phyloP scores from a whole-genome alignment of 2,797 vertebrate species.

The Menidia menidia region DNA sequence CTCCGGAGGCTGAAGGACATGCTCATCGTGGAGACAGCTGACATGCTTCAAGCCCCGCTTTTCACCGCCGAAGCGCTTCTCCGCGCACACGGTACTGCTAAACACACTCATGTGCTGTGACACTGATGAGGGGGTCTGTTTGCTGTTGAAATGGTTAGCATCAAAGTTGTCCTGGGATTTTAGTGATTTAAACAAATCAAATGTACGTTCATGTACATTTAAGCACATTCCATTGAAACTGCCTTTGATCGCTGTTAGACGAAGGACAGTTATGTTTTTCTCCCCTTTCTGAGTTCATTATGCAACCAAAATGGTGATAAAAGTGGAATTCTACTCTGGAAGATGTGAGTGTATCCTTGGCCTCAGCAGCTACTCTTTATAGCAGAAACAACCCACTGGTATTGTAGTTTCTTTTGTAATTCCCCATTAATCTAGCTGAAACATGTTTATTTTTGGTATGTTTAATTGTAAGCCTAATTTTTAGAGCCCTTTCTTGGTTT shows the following conservation, averaged over 20 bases:
- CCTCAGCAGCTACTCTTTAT: neutral
- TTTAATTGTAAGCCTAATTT: neutral
- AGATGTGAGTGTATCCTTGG: neutral
- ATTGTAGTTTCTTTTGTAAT: neutral
- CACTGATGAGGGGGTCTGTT: constrained; percentile 1
- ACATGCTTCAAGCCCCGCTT: constrained; percentile 98
- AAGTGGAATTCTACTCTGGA: neutral
- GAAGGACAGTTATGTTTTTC: neutral
- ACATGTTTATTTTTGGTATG: neutral
- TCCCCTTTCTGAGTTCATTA: neutral
- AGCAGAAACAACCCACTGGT: neutral
- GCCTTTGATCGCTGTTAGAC: neutral
- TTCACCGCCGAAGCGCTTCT: constrained; percentile 98
- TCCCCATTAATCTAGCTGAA: no score
- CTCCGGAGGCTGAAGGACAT: constrained; percentile 96
- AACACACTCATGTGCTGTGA: constrained; percentile 5
- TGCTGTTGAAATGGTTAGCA: constrained; percentile 13
- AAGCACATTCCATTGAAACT: neutral
- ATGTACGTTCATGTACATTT: neutral
- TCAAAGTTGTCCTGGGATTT: neutral
- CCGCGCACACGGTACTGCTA: constrained; percentile 91
- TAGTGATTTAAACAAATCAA: constrained; percentile 1
- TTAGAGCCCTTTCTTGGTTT: neutral
- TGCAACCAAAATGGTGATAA: neutral
- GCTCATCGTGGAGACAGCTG: constrained; percentile 98